phyloP scores from a whole-genome alignment of 64 coral and sea anemone genomes.

The Dendrophyllia cribrosa region DNA sequence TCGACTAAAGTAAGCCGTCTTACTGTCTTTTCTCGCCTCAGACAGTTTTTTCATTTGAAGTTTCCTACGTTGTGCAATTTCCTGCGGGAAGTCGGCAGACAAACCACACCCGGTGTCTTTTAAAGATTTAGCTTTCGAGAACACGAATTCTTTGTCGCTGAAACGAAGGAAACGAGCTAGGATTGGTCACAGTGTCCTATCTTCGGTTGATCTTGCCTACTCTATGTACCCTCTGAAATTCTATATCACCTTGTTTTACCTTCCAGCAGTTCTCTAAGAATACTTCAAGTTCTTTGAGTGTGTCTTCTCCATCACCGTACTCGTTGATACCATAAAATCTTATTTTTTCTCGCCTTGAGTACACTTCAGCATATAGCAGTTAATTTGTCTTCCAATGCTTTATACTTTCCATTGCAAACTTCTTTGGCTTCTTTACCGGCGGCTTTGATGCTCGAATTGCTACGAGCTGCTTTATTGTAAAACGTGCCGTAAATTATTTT shows the following conservation, averaged over 20 bases:
- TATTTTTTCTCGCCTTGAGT: background rate
- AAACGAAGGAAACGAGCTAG: conserved; percentile 41
- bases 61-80: conserved; percentile 42
- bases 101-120: conserved; percentile 21
- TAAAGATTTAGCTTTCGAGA: background rate
- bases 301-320: background rate
- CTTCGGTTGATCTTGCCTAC: background rate
- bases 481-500: no score
- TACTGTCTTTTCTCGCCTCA: conserved; percentile 43
- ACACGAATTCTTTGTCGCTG: conserved; percentile 27
- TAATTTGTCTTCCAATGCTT: background rate
- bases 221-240: background rate
- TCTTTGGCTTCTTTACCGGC: background rate
- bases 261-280: background rate
- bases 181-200: conserved; percentile 13
- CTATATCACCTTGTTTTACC: background rate
- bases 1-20: conserved; percentile 44
- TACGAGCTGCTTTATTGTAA: no score
- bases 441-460: background rate
- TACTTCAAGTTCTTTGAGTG: background rate
- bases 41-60: conserved; percentile 7
- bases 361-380: background rate
- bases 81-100: conserved; percentile 14
- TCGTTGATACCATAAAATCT: background rate
- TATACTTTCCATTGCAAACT: background rate